Conservation (phyloP, 2,888 invertebrate genomes). For the Dorcus hopei region DNA sequence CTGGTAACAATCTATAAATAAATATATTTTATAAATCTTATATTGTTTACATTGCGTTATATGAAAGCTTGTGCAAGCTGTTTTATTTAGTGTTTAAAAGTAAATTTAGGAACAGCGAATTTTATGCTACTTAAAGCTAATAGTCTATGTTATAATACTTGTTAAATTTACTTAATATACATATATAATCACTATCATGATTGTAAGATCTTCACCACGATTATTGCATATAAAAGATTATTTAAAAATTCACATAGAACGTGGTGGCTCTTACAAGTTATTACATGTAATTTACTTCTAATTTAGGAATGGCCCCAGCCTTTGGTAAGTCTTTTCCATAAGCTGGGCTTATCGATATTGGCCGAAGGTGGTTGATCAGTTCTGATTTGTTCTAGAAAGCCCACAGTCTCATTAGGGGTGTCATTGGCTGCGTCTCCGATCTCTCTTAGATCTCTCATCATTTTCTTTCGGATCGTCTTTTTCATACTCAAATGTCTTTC, state of each 20-base stretch:
- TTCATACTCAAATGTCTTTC: slow-evolving; percentile 84
- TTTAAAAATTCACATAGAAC: too few species aligned
- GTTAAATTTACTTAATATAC: background rate
- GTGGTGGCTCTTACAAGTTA: too few species aligned
- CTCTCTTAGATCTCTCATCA: slow-evolving; percentile 79
- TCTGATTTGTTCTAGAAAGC: slow-evolving; percentile 48
- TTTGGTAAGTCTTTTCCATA: slow-evolving; percentile 50
- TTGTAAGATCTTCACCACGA: too few species aligned
- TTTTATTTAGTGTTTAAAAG: slow-evolving; percentile 9
- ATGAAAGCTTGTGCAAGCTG: slow-evolving; percentile 12
- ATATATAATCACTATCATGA: too few species aligned
- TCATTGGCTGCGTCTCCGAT: slow-evolving; percentile 45
- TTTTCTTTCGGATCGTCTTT: slow-evolving; percentile 80
- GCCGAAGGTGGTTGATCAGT: slow-evolving; percentile 49
- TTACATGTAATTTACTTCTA: background rate
- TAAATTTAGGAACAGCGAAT: slow-evolving; percentile 13
- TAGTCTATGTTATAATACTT: background rate
- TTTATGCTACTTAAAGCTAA: slow-evolving; percentile 14
- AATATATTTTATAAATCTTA: slow-evolving; percentile 12
- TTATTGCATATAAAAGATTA: too few species aligned
- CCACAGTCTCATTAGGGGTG: slow-evolving; percentile 37
- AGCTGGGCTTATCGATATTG: slow-evolving; percentile 49
- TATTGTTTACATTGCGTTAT: slow-evolving; percentile 6
- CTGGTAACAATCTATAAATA: slow-evolving; percentile 16
- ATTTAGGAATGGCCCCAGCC: slow-evolving; percentile 43